phyloP scores from a whole-genome alignment of 2,797 vertebrate species.

The Sphenodon punctatus region DNA sequence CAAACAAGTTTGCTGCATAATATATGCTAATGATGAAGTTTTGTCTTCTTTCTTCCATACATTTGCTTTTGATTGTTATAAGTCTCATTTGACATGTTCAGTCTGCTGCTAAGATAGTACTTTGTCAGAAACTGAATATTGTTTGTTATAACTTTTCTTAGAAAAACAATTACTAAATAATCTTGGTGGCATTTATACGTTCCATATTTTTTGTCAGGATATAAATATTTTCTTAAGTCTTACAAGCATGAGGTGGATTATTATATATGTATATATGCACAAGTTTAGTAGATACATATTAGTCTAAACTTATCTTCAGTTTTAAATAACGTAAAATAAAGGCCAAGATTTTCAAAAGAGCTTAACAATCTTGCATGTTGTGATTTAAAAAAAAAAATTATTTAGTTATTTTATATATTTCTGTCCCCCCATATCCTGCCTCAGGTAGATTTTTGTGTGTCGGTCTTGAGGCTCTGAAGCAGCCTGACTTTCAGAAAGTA shows the following conservation, averaged over 20 bases:
- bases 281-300: not conserved
- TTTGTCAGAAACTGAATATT: accelerated
- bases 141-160: not conserved
- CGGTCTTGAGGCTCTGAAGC: not conserved
- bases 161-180: not conserved
- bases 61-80: not conserved
- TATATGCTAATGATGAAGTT: not conserved
- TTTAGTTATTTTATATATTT: no score
- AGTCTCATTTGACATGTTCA: not conserved
- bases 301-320: not conserved
- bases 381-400: no score
- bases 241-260: not conserved
- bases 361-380: no score
- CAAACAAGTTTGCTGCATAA: accelerated
- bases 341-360: no score
- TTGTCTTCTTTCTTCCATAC: accelerated
- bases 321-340: not conserved
- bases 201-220: not conserved
- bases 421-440: no score
- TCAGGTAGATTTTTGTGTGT: accelerated
- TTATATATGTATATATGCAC: not conserved
- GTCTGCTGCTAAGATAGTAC: not conserved
- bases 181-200: not conserved
- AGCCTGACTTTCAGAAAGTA: no score
- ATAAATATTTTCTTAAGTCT: accelerated